Evolutionary conservation across 2,888 invertebrate genomes (phyloP).

Genomic region (Dynastes hyllus): DNA sequence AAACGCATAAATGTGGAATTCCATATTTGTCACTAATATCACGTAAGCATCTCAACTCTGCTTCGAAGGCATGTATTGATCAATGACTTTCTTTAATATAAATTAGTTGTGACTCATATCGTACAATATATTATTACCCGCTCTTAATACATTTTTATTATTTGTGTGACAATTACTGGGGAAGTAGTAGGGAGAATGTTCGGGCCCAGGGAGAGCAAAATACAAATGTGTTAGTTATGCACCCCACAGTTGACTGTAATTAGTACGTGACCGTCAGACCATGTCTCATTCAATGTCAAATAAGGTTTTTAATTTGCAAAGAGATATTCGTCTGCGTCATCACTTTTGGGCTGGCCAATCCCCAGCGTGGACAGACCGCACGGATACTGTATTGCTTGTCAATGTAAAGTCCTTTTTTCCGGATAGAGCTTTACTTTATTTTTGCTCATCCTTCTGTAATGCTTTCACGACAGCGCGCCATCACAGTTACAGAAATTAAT

Average conservation of each 20-base stretch:
- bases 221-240: conserved; percentile 50
- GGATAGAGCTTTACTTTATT: conserved; percentile 39
- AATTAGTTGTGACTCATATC: no score
- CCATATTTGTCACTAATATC: no score
- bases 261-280: conserved; percentile 47
- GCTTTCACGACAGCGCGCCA: not conserved
- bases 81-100: no score
- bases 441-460: conserved; percentile 23
- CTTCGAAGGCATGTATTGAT: no score
- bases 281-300: conserved; percentile 47
- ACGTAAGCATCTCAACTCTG: no score
- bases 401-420: conserved; percentile 44
- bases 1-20: no score
- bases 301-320: conserved; percentile 48
- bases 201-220: conserved; percentile 42
- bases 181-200: conserved; percentile 26
- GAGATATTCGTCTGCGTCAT: conserved; percentile 47
- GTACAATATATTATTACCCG: no score
- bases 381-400: conserved; percentile 36
- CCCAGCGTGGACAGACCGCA: conserved; percentile 15
- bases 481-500: conserved; percentile 8
- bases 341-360: conserved; percentile 35
- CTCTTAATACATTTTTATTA: no score
- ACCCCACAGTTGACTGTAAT: conserved; percentile 50
- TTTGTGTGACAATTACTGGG: conserved; percentile 33